Conservation (phyloP, 2,113 vertebrate genomes). For the Sylvilagus bachmani region DNA sequence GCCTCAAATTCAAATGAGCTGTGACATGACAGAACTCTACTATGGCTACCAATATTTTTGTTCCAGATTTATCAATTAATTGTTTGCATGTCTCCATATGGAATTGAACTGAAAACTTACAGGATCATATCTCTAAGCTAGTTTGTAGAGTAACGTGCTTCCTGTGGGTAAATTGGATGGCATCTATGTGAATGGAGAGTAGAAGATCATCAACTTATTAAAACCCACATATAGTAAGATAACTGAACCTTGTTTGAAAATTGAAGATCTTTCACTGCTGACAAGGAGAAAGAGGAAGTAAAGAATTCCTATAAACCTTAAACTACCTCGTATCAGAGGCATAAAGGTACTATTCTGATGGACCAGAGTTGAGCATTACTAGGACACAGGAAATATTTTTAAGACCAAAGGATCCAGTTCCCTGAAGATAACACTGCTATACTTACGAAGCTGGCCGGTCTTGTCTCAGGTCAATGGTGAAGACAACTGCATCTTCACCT, state of each 20-base stretch:
- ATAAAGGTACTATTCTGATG: not conserved
- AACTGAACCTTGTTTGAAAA: not conserved
- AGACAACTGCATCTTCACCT: conserved; percentile 98
- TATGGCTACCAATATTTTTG: conserved; percentile 23
- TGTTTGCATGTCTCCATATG: not conserved
- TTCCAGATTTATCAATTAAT: conserved; percentile 8
- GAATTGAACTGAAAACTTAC: not conserved
- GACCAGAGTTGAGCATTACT: not conserved
- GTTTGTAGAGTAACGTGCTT: not conserved
- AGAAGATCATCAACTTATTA: not conserved
- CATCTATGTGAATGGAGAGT: not conserved
- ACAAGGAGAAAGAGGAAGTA: conserved; percentile 15
- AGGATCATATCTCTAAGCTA: not conserved
- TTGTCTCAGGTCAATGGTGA: conserved; percentile 95
- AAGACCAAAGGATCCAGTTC: conserved; percentile 10
- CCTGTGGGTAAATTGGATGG: not conserved
- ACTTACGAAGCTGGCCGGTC: conserved; percentile 97
- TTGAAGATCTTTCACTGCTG: conserved; percentile 1
- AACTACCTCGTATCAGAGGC: not conserved
- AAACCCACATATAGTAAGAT: not conserved
- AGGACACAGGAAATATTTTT: not conserved
- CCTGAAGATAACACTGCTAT: not conserved
- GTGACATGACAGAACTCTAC: not conserved
- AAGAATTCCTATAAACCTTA: not conserved
- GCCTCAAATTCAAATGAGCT: conserved; percentile 21